Conservation (phyloP, 2,797 vertebrate species). For the Toxotes lorentzi region DNA sequence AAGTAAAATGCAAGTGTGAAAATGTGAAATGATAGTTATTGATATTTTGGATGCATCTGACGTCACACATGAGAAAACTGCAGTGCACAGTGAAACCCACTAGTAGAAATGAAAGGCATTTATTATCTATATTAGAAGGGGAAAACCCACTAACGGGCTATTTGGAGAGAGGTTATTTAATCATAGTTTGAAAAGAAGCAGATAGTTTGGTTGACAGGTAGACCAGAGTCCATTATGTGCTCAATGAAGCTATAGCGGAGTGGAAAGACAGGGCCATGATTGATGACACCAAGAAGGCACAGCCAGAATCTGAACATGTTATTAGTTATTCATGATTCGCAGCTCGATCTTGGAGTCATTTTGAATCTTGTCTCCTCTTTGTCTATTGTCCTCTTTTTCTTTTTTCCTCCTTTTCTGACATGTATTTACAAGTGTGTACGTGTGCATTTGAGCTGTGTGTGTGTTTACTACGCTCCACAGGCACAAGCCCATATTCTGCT, state of each 20-base stretch:
- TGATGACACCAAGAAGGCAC: constrained; percentile 53
- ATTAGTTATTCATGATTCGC: constrained; percentile 63
- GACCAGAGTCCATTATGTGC: constrained; percentile 67
- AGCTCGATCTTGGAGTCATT: constrained; percentile 45
- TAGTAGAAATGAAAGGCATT: constrained; percentile 20
- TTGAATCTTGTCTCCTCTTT: constrained; percentile 35
- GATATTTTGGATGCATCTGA: neutral
- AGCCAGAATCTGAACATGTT: constrained; percentile 36
- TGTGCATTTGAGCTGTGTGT: neutral
- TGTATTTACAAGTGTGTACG: constrained; percentile 1
- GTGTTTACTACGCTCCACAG: neutral
- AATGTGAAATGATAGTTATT: neutral
- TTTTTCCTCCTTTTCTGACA: neutral
- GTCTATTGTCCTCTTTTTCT: neutral
- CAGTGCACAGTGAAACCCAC: constrained; percentile 12
- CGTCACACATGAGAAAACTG: neutral
- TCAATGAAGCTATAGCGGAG: constrained; percentile 60
- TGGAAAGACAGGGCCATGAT: constrained; percentile 43
- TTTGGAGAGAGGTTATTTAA: constrained; percentile 59
- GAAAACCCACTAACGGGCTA: constrained; percentile 17
- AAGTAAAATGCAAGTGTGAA: neutral
- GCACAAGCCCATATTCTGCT: constrained; percentile 64
- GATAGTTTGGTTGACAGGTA: constrained; percentile 56
- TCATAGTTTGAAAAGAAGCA: constrained; percentile 64
- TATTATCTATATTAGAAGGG: constrained; percentile 29